Base-by-base conservation (phyloP, 2,113 vertebrate species). In the Cepphus grylle region DNA sequence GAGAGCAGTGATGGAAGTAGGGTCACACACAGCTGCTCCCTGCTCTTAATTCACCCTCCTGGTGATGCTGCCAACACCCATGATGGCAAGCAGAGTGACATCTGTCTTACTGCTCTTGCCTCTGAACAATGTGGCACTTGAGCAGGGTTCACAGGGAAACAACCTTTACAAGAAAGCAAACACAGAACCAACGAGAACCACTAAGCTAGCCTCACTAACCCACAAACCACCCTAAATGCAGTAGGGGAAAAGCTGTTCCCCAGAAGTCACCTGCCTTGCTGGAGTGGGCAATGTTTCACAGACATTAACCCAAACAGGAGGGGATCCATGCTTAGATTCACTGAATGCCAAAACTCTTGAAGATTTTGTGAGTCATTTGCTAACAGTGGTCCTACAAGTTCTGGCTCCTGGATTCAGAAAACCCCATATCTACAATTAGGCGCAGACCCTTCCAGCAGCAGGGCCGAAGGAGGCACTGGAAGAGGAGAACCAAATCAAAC, bases 1-100 rank as follows among this genome's bases (percentile, higher is more conserved):
- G 10, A 74, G 4, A 47, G 12, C 3, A 14, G 40, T 36, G 18
- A 36, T 40, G 38, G 18, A 87, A 70, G 26, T 15, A 17, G 38
- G 32, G 53, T n/a, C 45, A 52, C 30, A 34, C 15, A n/a, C 8
- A 58, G 45, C 5, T n/a, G 26, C 43, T 90, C 26, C 34, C 20
- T 40, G 42, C 50, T 53, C 70, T 58, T 3, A 62, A 45, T 63
- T 79, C 47, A 58, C 25, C 3, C 43, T 85, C 9, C 23, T n/a
- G 27, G 14, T 5, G 3, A 34, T 81, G 50, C 73, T 2, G 3
- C 15, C 32, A 49, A 71, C 0, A 0, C 23, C 29, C 21, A 40
- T 5, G 9, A 6, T 42, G 20, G 22, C 56, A 87, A 83, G 55
- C 34, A 85, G 34, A 49, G 11, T 18, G 59, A 6, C 10, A 8